Evolutionary conservation across 1,140 invertebrate species (phyloP).

Genomic region (Metopolophium dirhodum): DNA sequence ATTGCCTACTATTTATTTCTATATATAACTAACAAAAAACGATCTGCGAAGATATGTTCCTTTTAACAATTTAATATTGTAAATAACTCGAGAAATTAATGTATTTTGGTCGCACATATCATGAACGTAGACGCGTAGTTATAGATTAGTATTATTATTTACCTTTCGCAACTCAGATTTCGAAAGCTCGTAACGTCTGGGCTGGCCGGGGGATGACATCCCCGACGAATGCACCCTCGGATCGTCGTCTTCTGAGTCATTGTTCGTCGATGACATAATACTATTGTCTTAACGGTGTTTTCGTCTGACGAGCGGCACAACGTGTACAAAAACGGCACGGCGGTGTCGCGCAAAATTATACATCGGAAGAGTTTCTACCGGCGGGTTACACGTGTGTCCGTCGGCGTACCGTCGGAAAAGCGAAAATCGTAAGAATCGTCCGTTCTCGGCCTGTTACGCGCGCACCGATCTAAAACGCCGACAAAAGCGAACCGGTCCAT

Average conservation of each 20-base stretch:
- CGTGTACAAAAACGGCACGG: not conserved
- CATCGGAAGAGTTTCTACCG: not conserved
- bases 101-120: too few species aligned
- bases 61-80: not conserved
- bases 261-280: constrained; percentile 52
- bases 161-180: constrained; percentile 48
- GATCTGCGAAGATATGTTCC: not conserved
- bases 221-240: constrained; percentile 49
- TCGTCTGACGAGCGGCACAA: not conserved
- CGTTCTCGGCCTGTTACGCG: not conserved
- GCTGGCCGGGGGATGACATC: constrained; percentile 26
- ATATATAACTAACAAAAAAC: not conserved
- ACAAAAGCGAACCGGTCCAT: constrained; percentile 47
- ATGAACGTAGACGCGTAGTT: too few species aligned
- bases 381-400: not conserved
- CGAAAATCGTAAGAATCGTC: not conserved
- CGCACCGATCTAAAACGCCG: not conserved
- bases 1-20: too few species aligned
- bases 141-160: not conserved
- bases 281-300: not conserved
- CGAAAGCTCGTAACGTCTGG: constrained; percentile 45
- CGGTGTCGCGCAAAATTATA: not conserved
- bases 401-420: not conserved
- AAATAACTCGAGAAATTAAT: not conserved
- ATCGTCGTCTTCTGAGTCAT: constrained; percentile 48